Evolutionary conservation across 2,797 vertebrate species (phyloP).

Genomic region (Alfaro cultratus): DNA sequence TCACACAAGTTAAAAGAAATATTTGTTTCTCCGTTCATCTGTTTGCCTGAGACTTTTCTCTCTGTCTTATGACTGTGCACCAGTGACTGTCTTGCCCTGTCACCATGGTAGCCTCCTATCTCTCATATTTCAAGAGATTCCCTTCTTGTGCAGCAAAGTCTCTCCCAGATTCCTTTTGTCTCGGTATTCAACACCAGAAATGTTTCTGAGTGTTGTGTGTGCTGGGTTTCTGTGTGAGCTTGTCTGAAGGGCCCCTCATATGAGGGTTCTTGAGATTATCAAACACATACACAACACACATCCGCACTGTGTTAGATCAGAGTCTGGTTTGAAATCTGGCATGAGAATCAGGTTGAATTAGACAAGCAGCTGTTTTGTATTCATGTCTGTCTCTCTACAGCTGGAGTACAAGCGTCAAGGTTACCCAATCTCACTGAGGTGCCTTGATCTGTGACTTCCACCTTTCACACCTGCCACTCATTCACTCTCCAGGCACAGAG

Average conservation of each 20-base stretch:
- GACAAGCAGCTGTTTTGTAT: conserved; percentile 67
- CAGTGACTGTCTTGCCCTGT: conserved; percentile 52
- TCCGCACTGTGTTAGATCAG: conserved; percentile 32
- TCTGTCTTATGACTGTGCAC: conserved; percentile 73
- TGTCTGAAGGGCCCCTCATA: conserved; percentile 56
- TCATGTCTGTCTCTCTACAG: conserved; percentile 43
- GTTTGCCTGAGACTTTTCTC: conserved; percentile 59
- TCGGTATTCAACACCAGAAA: conserved; percentile 28
- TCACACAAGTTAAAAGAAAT: conserved; percentile 14
- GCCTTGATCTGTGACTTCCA: conserved; percentile 41
- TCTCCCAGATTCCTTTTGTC: conserved; percentile 55
- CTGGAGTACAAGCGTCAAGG: conserved; percentile 38
- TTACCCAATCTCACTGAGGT: conserved; percentile 33
- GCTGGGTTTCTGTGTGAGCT: conserved; percentile 20
- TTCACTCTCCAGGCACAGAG: conserved; percentile 19
- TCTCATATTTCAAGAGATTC: conserved; percentile 40
- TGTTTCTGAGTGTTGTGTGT: conserved; percentile 45
- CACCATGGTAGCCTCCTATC: conserved; percentile 64
- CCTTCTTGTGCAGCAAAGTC: conserved; percentile 40
- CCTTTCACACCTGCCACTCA: conserved; percentile 47
- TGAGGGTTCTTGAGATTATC: conserved; percentile 40
- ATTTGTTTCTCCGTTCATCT: conserved; percentile 40
- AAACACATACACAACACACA: conserved; percentile 22
- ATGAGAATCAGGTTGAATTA: conserved; percentile 45
- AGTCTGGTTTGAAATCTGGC: conserved; percentile 56